These are phyloP conservation scores for Aromia moschata DNA, from an alignment of 2,888 invertebrate species.

Conservation along the genomic window DNA sequence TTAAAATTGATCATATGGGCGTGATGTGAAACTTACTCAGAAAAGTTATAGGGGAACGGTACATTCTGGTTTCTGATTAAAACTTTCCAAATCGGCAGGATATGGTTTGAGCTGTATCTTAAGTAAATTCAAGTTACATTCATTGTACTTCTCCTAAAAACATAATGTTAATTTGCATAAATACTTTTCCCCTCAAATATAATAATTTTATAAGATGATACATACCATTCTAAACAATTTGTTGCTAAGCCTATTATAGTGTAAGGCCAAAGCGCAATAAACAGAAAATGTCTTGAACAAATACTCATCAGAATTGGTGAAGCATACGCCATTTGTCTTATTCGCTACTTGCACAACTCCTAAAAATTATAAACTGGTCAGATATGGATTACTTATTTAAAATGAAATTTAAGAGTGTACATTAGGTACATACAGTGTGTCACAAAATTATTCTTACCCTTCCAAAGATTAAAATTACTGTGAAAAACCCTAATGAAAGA, in stretches of 20 bases:
- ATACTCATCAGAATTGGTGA: constrained; percentile 66
- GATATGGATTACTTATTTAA: too few relatives aligned
- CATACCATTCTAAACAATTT: constrained; percentile 62
- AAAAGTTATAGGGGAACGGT: constrained; percentile 64
- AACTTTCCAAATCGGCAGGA: constrained; percentile 64
- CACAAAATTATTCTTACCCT: too few relatives aligned
- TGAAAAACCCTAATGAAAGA: too few relatives aligned
- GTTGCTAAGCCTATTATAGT: constrained; percentile 67
- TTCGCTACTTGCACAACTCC: constrained; percentile 70
- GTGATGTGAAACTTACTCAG: constrained; percentile 59
- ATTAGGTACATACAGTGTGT: too few relatives aligned
- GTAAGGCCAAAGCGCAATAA: constrained; percentile 69
- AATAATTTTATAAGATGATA: neutral
- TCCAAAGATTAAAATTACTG: too few relatives aligned
- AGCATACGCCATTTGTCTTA: constrained; percentile 64
- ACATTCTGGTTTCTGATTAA: constrained; percentile 61
- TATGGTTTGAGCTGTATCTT: constrained; percentile 67
- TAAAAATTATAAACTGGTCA: constrained; percentile 45
- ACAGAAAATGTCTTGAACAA: constrained; percentile 68
- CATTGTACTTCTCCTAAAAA: constrained; percentile 43
- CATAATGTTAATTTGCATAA: constrained; percentile 35
- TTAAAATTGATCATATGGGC: too few relatives aligned
- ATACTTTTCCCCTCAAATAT: neutral
- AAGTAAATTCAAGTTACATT: constrained; percentile 60
- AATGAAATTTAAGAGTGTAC: too few relatives aligned